A percentile compares a stretch with the other conserved stretches of the same genome.
These are phyloP conservation scores for Drosophila tristis DNA, from an alignment of 1,140 invertebrate genomes.

Conservation along the genomic window DNA sequence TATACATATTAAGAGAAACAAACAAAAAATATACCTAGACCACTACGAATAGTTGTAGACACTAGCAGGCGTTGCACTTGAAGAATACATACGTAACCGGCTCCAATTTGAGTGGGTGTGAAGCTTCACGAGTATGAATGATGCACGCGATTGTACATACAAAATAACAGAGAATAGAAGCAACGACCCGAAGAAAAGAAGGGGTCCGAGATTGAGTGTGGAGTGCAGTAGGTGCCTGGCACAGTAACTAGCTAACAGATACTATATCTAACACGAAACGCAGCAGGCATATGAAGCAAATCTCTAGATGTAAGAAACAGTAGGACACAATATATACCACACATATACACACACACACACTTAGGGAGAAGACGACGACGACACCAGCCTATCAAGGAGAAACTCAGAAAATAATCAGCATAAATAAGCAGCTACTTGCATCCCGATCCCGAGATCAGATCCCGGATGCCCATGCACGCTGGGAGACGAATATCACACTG, in stretches of 20 bases:
- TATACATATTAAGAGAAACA: slow-evolving; percentile 61
- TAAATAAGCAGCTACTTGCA: slow-evolving; percentile 11
- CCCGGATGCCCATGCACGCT: slow-evolving; percentile 41
- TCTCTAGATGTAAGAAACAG: slow-evolving; percentile 28
- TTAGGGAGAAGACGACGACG: too few species aligned
- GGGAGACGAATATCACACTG: slow-evolving; percentile 62
- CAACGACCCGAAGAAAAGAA: slow-evolving; percentile 13
- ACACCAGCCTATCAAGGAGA: neutral
- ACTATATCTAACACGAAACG: slow-evolving; percentile 27
- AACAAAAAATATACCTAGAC: slow-evolving; percentile 25
- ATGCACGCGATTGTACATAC: slow-evolving; percentile 49
- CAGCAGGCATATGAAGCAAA: slow-evolving; percentile 8
- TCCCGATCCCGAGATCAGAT: slow-evolving; percentile 10
- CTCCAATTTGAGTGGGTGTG: slow-evolving; percentile 27
- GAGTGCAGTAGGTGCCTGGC: slow-evolving; percentile 64
- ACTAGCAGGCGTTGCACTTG: slow-evolving; percentile 50
- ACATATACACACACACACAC: slow-evolving; percentile 16
- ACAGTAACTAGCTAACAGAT: slow-evolving; percentile 61
- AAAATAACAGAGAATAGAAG: slow-evolving; percentile 12
- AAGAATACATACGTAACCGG: slow-evolving; percentile 38
- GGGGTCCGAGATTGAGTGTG: slow-evolving; percentile 32
- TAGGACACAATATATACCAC: slow-evolving; percentile 9
- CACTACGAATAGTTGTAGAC: slow-evolving; percentile 61
- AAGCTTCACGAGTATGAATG: neutral
- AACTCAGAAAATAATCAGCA: slow-evolving; percentile 40